Evolutionary conservation across 2,113 vertebrate species (phyloP), one percentile per base, ranked within the genome.

Genomic region (Sinocyclocheilus maitianheensis): DNA sequence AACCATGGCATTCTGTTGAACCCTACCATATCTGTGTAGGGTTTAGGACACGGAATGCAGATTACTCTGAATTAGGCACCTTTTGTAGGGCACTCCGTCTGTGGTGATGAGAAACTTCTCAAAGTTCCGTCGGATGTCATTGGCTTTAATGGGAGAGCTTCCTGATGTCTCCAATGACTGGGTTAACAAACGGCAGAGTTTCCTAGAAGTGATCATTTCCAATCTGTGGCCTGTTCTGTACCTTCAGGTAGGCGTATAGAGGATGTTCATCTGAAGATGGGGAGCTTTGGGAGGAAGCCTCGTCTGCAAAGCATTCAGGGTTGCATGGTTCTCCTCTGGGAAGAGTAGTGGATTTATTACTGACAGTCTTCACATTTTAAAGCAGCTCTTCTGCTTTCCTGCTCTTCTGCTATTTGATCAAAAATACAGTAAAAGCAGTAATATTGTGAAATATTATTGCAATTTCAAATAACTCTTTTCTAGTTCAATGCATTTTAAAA

Each of bases 51-150:
- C 26, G 1, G 5, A n/a, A 63, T 63, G 62, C 4, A 5, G 13
- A 63, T 24, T 13, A 65, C 24, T 3, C 14, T 67, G 26, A 34
- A 16, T 16, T 67, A 11, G 60, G 87, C 89, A 95, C 95, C 95
- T 92, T 90, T 86, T 95, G 87, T 90, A 93, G 58, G 94, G 95
- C 9, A 63, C 62, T 40, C 95, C 95, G 43, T 95, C 87, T 82
- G 92, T 90, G n/a, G 84, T 88, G 60, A 96, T 92, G 9, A 96
- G 91, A 83, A 96, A 96, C 90, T 92, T 95, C 82, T 96, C 95
- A 90, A 96, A 96, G 91, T 96, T 96, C 95, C 95, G 96, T 5
- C 94, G 92, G 26, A 96, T 93, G 88, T 96, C 95, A 67, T 93
- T 94, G 83, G 93, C 94, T 79, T 93, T 93, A 71, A 96, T 90